Base-by-base conservation (phyloP, 2,113 vertebrate genomes). In the Electrona antarctica region DNA sequence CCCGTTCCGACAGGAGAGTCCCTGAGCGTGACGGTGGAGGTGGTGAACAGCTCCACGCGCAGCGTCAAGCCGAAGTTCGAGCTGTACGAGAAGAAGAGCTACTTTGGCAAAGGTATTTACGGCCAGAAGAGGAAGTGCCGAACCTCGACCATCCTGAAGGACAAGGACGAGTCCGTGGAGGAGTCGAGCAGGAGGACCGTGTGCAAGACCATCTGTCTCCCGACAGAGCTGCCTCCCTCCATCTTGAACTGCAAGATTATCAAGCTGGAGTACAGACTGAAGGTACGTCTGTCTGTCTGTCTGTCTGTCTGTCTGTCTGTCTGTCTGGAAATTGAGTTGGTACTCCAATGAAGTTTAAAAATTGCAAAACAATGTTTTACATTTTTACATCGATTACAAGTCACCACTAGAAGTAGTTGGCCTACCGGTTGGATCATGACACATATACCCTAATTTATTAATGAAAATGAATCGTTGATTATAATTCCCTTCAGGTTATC, bases 191-290 rank as follows among this genome's bases (percentile, higher is more conserved):
- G 64, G 60, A 49, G 77, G 50, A 76, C 71, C 0, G 28, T 87
- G 6, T 77, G 78, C 55, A 88, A 80, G 74, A 50, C 67, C 48
- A 76, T 92, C 55, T 54, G 7, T 48, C 77, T 92, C 66, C 85
- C 90, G 0, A 10, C 8, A 49, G 77, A 78, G 3, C 67, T 88
- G 0, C 50, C 72, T 3, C 11, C 79, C 28, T 91, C 90, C 71
- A 89, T 91, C 76, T 2, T 89, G 41, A 90, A 85, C 83, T 51
- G 89, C 58, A 58, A 74, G 60, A 90, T 91, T 77, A 69, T 91
- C 59, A 90, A 81, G 64, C 70, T 86, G 29, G 85, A 91, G 66
- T 90, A 92, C 78, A 81, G 73, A 14, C 68, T 92, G 60, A 91
- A 86, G 88, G 90, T 92, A 57, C 5, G 21, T 21, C 21, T 21